Evolutionary conservation across 2,113 vertebrate species (phyloP), one percentile per base, ranked within the genome.

Genomic region (Clinocottus analis): DNA sequence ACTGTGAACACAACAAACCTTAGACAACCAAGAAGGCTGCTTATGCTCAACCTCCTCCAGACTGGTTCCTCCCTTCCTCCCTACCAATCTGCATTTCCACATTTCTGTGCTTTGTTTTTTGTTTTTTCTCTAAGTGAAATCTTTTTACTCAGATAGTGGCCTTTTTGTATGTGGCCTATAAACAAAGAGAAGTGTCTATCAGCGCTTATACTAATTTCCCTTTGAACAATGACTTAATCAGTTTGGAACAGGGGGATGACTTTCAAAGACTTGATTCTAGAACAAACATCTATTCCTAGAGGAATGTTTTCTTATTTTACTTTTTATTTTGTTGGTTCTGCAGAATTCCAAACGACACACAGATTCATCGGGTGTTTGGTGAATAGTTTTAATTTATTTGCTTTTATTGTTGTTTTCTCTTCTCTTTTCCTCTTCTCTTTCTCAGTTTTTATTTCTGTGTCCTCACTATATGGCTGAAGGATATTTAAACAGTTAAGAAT

Each of bases 1-100:
- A 95, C 97, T 97, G 96, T 97, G 96, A 98, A 95, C 93, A 91
- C 87, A 82, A 93, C 91, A 90, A 92, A 93, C 90, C 87, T 92
- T 93, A 93, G 88, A 92, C 87, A 93, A 92, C 92, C 91, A 90
- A 87, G 90, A 92, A 82, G 78, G 95, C 95, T 91, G 94, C 95
- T 94, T 83, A 51, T 37, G 64, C 87, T 89, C 69, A 33, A 82
- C 72, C 75, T 84, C 81, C 79, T 81, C 77, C 33, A 81, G 71
- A 86, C 85, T 8, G 37, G 68, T 77, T 86, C 84, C 79, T 72
- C 76, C 84, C 66, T 67, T 41, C 69, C 78, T 67, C 67, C 82
- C 81, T 80, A 69, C 84, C 80, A 33, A 74, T 82, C 86, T 77
- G 85, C 80, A 85, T 91, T 92, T 92, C 84, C 91, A 86, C 83